Conservation (phyloP, 2,113 vertebrate species). For the Agapornis roseicollis region DNA sequence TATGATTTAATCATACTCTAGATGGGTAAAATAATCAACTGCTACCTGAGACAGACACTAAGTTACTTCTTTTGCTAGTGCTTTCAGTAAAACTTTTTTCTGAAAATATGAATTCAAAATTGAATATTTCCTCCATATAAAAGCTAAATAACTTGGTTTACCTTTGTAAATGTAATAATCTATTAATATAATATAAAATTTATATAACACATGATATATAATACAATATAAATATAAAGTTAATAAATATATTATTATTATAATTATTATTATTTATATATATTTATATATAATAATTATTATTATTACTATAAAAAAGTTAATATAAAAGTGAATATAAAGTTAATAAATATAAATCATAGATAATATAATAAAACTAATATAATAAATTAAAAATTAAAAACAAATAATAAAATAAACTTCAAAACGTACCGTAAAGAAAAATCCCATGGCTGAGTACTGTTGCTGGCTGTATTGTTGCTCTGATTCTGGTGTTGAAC, state of each 20-base stretch:
- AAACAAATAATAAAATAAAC: too few relatives aligned
- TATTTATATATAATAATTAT: too few relatives aligned
- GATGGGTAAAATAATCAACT: background rate
- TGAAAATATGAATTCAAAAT: conserved; percentile 26
- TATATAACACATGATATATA: too few relatives aligned
- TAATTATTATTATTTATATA: too few relatives aligned
- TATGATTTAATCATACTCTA: background rate
- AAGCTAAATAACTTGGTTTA: background rate
- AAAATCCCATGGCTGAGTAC: background rate
- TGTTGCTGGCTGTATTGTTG: background rate
- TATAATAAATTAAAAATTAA: too few relatives aligned
- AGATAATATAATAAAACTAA: too few relatives aligned
- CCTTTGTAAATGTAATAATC: background rate
- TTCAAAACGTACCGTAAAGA: background rate
- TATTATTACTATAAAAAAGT: too few relatives aligned
- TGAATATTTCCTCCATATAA: background rate
- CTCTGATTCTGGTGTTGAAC: background rate
- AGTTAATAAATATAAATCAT: too few relatives aligned
- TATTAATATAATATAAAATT: too few relatives aligned
- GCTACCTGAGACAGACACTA: background rate
- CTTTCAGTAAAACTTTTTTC: conserved; percentile 14
- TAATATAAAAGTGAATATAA: too few relatives aligned
- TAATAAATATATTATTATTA: too few relatives aligned
- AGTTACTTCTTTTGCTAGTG: background rate
- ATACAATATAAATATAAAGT: too few relatives aligned